These are phyloP conservation scores for Micrasema minimum DNA, from an alignment of 1,140 invertebrate species.

Conservation along the genomic window DNA sequence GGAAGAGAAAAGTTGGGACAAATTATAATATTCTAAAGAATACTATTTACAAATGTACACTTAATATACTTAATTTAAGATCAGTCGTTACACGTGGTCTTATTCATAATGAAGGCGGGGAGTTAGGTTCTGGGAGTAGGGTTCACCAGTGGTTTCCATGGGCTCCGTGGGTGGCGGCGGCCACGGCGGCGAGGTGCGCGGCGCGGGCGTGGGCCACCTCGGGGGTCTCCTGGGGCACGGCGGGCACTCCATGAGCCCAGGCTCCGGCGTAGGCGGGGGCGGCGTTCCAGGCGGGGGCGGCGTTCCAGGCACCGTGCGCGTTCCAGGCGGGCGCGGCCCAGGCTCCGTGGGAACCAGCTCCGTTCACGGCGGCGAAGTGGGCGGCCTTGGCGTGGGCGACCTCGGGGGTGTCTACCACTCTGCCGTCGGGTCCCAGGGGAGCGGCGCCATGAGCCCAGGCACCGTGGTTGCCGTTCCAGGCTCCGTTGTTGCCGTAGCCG, in stretches of 20 bases:
- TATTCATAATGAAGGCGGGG: no score
- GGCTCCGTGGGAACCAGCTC: constrained; percentile 50
- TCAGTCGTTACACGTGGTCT: no score
- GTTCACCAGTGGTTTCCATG: no score
- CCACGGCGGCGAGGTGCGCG: constrained; percentile 40
- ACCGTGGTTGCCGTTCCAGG: constrained; percentile 8
- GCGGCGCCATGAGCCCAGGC: constrained; percentile 40
- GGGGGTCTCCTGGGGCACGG: constrained; percentile 33
- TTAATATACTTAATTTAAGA: no score
- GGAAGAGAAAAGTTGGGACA: no score
- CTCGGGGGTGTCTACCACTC: constrained; percentile 49
- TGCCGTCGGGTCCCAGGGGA: constrained; percentile 44
- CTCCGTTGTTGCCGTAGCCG: background rate
- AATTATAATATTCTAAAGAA: no score
- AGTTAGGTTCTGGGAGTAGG: no score
- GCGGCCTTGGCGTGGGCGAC: constrained; percentile 48
- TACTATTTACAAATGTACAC: no score
- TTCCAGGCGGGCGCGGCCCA: background rate
- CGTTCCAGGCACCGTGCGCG: background rate
- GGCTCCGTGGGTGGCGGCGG: constrained; percentile 38
- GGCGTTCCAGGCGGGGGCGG: no score
- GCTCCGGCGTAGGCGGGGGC: no score
- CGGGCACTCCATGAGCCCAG: background rate
- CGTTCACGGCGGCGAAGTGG: constrained; percentile 42
- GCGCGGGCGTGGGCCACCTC: constrained; percentile 47